A percentile compares a stretch with the other conserved stretches of the same genome.
phyloP scores from a whole-genome alignment of 2,797 vertebrate genomes.

The Lepilemur septentrionalis region DNA sequence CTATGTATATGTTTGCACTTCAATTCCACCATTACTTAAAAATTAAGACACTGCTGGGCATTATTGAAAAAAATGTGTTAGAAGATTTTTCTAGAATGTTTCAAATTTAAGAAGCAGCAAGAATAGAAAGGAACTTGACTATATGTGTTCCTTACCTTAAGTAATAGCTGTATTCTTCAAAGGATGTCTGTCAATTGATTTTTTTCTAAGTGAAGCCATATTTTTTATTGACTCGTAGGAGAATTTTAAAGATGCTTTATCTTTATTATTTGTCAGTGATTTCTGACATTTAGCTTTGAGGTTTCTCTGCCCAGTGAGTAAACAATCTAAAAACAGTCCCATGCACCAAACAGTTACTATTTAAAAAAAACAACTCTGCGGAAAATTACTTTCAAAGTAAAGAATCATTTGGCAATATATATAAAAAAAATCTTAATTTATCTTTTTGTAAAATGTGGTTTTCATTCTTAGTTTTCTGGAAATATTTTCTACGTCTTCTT shows the following conservation, averaged over 20 bases:
- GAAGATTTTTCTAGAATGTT: neutral
- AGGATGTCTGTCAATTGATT: constrained; percentile 29
- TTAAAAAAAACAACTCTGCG: neutral
- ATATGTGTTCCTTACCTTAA: neutral
- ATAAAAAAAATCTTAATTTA: neutral
- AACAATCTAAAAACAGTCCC: constrained; percentile 20
- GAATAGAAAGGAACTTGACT: constrained; percentile 10
- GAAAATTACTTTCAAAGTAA: constrained; percentile 37
- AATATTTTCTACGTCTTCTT: neutral
- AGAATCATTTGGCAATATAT: neutral
- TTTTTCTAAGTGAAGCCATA: neutral
- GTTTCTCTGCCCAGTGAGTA: neutral
- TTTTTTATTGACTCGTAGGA: constrained; percentile 38
- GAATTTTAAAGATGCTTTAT: constrained; percentile 51
- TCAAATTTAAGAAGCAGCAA: neutral
- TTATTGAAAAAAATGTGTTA: neutral
- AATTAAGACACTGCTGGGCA: neutral
- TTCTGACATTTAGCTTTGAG: constrained; percentile 36
- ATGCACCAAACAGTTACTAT: neutral
- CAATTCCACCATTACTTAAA: neutral
- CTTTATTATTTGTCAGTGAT: constrained; percentile 35
- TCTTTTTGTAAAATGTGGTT: neutral
- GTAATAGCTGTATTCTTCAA: neutral
- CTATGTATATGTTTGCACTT: neutral
- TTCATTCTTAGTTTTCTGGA: neutral